These are phyloP conservation scores for Cynopterus brachyotis DNA, from an alignment of 2,113 vertebrate genomes.

Conservation along the genomic window DNA sequence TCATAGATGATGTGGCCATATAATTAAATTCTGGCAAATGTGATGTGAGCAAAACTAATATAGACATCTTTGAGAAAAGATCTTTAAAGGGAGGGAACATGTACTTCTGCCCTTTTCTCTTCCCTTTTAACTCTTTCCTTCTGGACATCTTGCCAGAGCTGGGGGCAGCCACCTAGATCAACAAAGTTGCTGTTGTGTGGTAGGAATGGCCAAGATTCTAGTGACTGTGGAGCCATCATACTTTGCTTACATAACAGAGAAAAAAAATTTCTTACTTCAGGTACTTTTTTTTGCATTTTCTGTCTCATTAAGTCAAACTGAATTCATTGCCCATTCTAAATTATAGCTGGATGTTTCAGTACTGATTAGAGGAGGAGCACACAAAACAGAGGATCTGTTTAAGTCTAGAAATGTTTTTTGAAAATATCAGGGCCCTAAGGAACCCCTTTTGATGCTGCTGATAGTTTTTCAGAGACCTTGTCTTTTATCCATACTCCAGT, in stretches of 20 bases:
- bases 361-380: not conserved
- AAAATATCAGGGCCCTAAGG: not conserved
- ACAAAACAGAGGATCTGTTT: not conserved
- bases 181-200: too few relatives aligned
- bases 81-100: not conserved
- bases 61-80: not conserved
- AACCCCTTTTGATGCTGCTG: not conserved
- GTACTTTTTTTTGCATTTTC: not conserved
- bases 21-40: slow-evolving; percentile 10
- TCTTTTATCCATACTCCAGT: not conserved
- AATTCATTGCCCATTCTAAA: not conserved
- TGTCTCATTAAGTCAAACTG: not conserved
- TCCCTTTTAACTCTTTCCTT: not conserved
- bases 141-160: not conserved
- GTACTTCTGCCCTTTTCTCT: not conserved
- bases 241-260: not conserved
- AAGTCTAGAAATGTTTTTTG: not conserved
- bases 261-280: not conserved
- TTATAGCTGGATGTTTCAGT: not conserved
- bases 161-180: not conserved
- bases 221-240: too few relatives aligned
- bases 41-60: not conserved
- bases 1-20: not conserved
- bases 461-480: not conserved
- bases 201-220: not conserved